Evolutionary conservation across 1,140 invertebrate species (phyloP).

Genomic region (Anastatus disparis): DNA sequence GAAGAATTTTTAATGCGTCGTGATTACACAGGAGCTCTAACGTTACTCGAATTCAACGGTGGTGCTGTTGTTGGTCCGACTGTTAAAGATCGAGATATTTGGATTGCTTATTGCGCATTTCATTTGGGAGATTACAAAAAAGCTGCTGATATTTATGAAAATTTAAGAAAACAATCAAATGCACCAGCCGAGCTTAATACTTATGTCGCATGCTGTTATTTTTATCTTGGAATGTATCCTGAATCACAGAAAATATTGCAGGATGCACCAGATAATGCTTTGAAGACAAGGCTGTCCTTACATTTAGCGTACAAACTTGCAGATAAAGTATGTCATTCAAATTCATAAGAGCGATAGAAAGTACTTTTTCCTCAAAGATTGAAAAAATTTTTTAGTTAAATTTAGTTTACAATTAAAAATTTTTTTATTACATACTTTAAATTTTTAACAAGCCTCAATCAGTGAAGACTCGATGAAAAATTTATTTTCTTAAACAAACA

Average conservation of each 20-base stretch:
- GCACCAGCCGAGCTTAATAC: constrained; percentile 69
- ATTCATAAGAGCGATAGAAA: too few relatives aligned
- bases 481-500: too few relatives aligned
- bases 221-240: constrained; percentile 89
- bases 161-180: constrained; percentile 62
- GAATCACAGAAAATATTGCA: constrained; percentile 75
- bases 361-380: too few relatives aligned
- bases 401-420: too few relatives aligned
- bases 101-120: constrained; percentile 95
- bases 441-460: too few relatives aligned
- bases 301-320: constrained; percentile 89
- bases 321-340: not conserved
- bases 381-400: too few relatives aligned
- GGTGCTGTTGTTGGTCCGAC: too few relatives aligned
- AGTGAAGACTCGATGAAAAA: too few relatives aligned
- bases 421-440: too few relatives aligned
- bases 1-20: constrained; percentile 89
- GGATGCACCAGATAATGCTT: constrained; percentile 69
- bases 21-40: constrained; percentile 94
- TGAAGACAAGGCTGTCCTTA: constrained; percentile 88
- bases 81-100: constrained; percentile 69
- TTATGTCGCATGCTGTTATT: constrained; percentile 94
- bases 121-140: constrained; percentile 93
- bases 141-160: constrained; percentile 81
- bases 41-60: constrained; percentile 84